These are phyloP conservation scores for Cavia porcellus DNA, from an alignment of 2,113 vertebrate species.

Conservation along the genomic window DNA sequence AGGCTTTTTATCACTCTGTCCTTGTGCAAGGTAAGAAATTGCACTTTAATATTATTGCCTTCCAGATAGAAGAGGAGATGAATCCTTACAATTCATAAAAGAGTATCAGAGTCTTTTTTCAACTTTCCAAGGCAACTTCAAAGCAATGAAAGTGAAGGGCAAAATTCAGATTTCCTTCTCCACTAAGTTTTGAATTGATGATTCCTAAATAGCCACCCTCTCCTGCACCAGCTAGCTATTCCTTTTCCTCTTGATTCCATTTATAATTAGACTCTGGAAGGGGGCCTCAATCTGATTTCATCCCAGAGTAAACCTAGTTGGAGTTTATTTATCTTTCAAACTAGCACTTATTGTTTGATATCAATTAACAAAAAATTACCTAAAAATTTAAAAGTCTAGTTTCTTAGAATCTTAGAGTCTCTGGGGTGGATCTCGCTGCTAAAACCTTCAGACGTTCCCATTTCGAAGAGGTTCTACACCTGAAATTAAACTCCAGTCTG, in stretches of 20 bases:
- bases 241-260: not conserved
- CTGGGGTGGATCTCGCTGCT: not conserved
- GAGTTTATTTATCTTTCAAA: not conserved
- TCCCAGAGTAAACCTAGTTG: not conserved
- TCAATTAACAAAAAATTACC: slow-evolving; percentile 52
- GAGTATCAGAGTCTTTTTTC: not conserved
- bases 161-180: slow-evolving; percentile 37
- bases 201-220: not conserved
- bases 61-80: not conserved
- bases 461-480: not conserved
- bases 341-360: slow-evolving; percentile 36
- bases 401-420: slow-evolving; percentile 3
- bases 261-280: slow-evolving; percentile 49
- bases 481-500: slow-evolving; percentile 65
- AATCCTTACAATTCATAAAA: not conserved
- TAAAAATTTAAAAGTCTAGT: not conserved
- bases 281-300: not conserved
- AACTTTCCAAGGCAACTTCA: not conserved
- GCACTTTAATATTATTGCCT: slow-evolving; percentile 57
- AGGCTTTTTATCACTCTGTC: slow-evolving; percentile 19
- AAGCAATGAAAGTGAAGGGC: not conserved
- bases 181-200: not conserved
- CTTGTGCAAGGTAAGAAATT: slow-evolving; percentile 47
- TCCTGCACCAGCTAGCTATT: not conserved
- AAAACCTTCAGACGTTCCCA: slow-evolving; percentile 61